Evolutionary conservation across 2,888 invertebrate genomes (phyloP).

Genomic region (Caenorhabditis plicata): DNA sequence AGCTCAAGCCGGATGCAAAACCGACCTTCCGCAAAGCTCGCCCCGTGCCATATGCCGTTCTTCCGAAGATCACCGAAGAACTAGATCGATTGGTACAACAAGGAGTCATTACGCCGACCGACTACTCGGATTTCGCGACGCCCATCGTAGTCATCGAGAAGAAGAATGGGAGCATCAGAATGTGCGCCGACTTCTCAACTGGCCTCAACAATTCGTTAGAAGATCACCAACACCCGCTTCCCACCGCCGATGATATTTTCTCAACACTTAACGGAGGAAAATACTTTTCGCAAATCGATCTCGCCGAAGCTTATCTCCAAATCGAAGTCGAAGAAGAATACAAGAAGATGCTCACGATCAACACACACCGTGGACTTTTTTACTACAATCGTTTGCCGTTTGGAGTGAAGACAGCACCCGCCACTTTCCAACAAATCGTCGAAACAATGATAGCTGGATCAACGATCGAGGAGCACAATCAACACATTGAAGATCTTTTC

Average conservation of each 20-base stretch:
- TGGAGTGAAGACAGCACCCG: slow-evolving; percentile 47
- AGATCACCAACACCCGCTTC: slow-evolving; percentile 38
- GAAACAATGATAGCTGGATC: slow-evolving; percentile 30
- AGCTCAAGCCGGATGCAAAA: too few relatives aligned
- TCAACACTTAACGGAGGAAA: slow-evolving; percentile 32
- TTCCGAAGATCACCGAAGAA: slow-evolving; percentile 6
- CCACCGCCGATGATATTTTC: slow-evolving; percentile 40
- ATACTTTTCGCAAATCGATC: slow-evolving; percentile 40
- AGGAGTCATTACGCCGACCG: slow-evolving; percentile 25
- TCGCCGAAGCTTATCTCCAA: slow-evolving; percentile 49
- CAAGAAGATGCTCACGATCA: slow-evolving; percentile 31
- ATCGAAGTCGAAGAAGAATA: slow-evolving; percentile 33
- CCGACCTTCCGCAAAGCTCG: slow-evolving; percentile 12
- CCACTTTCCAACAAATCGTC: slow-evolving; percentile 39
- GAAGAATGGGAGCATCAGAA: slow-evolving; percentile 35
- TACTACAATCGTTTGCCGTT: slow-evolving; percentile 42
- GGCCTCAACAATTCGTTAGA: slow-evolving; percentile 42
- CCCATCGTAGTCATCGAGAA: slow-evolving; percentile 45
- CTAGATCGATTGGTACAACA: slow-evolving; percentile 21
- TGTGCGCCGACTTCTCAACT: slow-evolving; percentile 48
- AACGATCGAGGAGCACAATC: slow-evolving; percentile 21
- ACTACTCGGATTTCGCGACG: slow-evolving; percentile 40
- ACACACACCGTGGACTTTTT: slow-evolving; percentile 46
- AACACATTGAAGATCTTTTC: slow-evolving; percentile 17
- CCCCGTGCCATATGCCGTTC: slow-evolving; percentile 18